These are phyloP conservation scores for Pristionchus arcanus DNA, from an alignment of 2,888 invertebrate species.

Conservation along the genomic window DNA sequence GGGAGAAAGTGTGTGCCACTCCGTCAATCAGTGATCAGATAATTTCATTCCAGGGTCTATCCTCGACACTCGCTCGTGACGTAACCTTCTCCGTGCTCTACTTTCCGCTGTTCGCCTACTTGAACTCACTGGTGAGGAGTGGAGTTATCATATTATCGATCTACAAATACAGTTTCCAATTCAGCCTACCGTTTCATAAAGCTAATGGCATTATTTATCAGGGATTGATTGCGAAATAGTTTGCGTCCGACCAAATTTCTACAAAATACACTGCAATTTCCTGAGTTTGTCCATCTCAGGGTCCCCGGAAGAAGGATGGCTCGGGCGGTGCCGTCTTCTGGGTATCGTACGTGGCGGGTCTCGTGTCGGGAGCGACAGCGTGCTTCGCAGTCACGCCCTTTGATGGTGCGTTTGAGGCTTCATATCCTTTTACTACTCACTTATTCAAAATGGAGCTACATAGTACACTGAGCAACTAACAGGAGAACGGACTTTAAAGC, in stretches of 20 bases:
- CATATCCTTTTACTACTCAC: neutral
- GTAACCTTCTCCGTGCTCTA: conserved; percentile 96
- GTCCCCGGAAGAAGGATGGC: conserved; percentile 80
- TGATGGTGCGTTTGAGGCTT: conserved; percentile 83
- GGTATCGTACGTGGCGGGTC: conserved; percentile 95
- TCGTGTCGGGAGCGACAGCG: conserved; percentile 91
- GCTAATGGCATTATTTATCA: too few relatives aligned
- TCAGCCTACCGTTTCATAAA: too few relatives aligned
- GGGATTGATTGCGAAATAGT: too few relatives aligned
- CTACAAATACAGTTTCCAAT: too few relatives aligned
- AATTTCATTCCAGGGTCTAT: conserved; percentile 84
- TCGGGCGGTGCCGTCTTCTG: conserved; percentile 87
- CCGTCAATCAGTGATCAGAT: neutral
- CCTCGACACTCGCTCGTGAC: conserved; percentile 93
- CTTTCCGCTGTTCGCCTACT: conserved; percentile 95
- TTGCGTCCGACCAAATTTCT: too few relatives aligned
- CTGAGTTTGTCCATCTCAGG: conserved; percentile 62
- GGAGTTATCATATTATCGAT: too few relatives aligned
- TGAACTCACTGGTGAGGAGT: conserved; percentile 87
- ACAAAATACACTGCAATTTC: too few relatives aligned
- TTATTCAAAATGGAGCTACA: too few relatives aligned
- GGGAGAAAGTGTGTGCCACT: too few relatives aligned
- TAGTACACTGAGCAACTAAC: too few relatives aligned
- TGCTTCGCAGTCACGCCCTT: conserved; percentile 94
- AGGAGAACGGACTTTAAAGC: too few relatives aligned